Conservation (phyloP, 2,888 invertebrate genomes). For the Oithona nana region DNA sequence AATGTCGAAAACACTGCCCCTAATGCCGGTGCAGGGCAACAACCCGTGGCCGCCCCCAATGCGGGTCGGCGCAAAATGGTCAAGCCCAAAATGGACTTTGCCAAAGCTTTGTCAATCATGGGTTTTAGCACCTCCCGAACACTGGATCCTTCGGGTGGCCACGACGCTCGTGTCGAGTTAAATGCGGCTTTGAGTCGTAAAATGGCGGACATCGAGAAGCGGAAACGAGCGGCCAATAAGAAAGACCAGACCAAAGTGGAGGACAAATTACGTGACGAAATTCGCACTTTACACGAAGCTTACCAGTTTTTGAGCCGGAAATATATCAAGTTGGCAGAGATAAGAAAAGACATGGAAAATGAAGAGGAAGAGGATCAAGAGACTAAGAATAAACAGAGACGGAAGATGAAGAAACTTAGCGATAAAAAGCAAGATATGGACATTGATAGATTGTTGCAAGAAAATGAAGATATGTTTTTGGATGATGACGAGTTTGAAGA, state of each 20-base stretch:
- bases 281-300: background rate
- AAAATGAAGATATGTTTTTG: no score
- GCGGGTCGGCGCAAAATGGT: background rate
- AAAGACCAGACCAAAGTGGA: background rate
- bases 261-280: background rate
- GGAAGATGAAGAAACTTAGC: no score
- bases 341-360: background rate
- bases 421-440: no score
- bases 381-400: no score
- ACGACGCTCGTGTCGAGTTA: background rate
- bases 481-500: no score
- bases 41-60: background rate
- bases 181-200: background rate
- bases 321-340: background rate
- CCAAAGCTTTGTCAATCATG: conserved; percentile 5
- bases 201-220: background rate
- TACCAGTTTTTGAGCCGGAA: background rate
- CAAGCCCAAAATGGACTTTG: conserved; percentile 7
- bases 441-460: no score
- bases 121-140: background rate
- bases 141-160: background rate
- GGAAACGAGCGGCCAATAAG: background rate
- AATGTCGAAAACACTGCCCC: no score
- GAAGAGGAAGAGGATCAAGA: no score
- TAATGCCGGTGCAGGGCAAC: no score